phyloP scores from a whole-genome alignment of 2,888 invertebrate genomes.

The Hyalella azteca region DNA sequence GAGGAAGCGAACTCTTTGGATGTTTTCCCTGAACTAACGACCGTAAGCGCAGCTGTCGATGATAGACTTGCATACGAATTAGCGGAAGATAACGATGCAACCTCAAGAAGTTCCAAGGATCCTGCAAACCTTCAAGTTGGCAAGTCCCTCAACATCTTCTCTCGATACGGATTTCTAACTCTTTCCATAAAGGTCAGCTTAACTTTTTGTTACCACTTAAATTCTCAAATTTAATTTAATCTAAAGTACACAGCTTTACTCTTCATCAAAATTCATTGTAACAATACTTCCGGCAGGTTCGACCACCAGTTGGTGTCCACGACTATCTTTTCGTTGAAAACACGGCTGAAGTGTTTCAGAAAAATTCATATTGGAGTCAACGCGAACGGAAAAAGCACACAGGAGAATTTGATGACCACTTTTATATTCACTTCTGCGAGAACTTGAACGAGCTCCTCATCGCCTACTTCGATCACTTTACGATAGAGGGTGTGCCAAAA shows the following conservation, averaged over 20 bases:
- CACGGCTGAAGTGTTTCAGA: conserved; percentile 52
- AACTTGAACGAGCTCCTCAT: conserved; percentile 48
- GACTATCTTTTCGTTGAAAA: conserved; percentile 52
- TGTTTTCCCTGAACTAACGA: conserved; percentile 9
- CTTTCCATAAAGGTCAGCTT: conserved; percentile 53
- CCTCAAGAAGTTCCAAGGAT: neutral
- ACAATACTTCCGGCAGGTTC: no score
- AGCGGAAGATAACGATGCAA: neutral
- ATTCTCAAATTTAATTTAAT: no score
- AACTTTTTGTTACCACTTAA: neutral
- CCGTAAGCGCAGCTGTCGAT: neutral
- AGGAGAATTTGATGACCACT: conserved; percentile 51
- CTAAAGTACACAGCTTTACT: no score
- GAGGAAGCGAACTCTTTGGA: neutral
- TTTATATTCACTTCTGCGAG: conserved; percentile 55
- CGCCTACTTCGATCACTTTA: conserved; percentile 56
- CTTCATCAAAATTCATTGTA: no score
- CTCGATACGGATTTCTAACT: conserved; percentile 56
- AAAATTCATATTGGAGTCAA: conserved; percentile 52
- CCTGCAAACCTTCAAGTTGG: conserved; percentile 46
- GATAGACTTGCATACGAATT: neutral
- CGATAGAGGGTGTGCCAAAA: conserved; percentile 53
- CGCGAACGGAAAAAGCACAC: neutral
- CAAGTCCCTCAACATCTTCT: conserved; percentile 49
- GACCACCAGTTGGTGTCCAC: conserved; percentile 20